Conservation (phyloP, 2,797 vertebrate species). For the Pipistrellus pygmaeus region DNA sequence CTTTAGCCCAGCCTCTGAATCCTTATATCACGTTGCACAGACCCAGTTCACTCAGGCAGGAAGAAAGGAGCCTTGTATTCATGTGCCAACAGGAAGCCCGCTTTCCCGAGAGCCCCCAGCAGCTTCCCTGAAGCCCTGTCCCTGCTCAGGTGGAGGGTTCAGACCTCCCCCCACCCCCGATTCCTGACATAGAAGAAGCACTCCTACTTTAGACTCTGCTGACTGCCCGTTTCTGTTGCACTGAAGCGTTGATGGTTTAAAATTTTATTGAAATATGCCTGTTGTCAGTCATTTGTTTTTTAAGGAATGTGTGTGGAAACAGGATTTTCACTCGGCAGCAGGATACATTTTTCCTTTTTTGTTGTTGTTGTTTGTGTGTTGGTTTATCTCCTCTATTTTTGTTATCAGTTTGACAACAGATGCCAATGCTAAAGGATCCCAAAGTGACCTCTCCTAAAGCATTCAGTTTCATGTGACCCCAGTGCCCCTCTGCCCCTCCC, state of each 20-base stretch:
- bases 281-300: neutral
- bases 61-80: neutral
- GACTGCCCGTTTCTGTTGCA: neutral
- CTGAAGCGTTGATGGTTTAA: neutral
- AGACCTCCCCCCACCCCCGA: neutral
- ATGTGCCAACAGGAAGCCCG: neutral
- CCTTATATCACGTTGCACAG: neutral
- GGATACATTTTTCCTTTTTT: too few relatives aligned
- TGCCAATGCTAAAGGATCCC: conserved; percentile 22
- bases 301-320: conserved; percentile 20
- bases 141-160: neutral
- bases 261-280: conserved; percentile 35
- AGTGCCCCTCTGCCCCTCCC: neutral
- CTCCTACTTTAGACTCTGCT: neutral
- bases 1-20: neutral
- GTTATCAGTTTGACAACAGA: conserved; percentile 46
- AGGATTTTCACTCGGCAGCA: conserved; percentile 28
- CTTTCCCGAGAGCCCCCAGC: neutral
- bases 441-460: neutral
- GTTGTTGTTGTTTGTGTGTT: too few relatives aligned
- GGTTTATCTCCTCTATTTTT: neutral
- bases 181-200: neutral
- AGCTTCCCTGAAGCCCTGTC: neutral
- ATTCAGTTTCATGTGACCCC: neutral
- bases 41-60: neutral